Evolutionary conservation across 2,888 invertebrate species (phyloP).

Genomic region (Aethes cnicana): DNA sequence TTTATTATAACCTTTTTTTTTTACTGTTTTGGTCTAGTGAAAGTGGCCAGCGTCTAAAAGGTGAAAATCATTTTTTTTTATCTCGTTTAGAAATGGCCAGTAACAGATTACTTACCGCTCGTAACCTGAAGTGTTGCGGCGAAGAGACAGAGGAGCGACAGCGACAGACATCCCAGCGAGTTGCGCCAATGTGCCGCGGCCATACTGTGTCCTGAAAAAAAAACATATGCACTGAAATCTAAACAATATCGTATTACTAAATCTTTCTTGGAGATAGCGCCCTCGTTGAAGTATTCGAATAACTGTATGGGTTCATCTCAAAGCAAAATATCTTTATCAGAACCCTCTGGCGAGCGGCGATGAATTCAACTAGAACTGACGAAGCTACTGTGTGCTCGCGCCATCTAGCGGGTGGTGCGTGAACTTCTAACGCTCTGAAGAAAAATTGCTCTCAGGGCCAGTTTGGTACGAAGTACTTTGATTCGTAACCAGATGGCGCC

Average conservation of each 20-base stretch:
- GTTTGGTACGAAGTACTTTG: not conserved
- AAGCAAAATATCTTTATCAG: not conserved
- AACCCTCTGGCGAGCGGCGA: constrained; percentile 4
- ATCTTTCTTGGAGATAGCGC: no score
- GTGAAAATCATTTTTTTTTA: no score
- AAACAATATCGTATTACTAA: no score
- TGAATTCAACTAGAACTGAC: no score
- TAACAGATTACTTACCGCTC: constrained; percentile 87
- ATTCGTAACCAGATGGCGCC: constrained; percentile 53
- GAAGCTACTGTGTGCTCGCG: constrained; percentile 33
- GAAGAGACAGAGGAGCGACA: constrained; percentile 88
- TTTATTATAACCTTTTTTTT: no score
- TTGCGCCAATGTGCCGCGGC: constrained; percentile 92
- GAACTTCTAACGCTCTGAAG: constrained; percentile 36
- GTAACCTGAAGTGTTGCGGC: constrained; percentile 88
- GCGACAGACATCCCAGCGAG: constrained; percentile 90
- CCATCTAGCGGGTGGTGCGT: constrained; percentile 51
- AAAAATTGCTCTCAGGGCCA: not conserved
- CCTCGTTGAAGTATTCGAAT: no score
- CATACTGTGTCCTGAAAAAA: constrained; percentile 88
- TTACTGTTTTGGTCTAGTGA: no score
- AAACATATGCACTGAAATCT: no score
- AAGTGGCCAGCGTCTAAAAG: no score
- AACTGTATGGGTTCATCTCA: not conserved
- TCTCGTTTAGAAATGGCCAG: no score